phyloP scores from a whole-genome alignment of 1,140 invertebrate species.

The Mycetomoellerius zeteki region DNA sequence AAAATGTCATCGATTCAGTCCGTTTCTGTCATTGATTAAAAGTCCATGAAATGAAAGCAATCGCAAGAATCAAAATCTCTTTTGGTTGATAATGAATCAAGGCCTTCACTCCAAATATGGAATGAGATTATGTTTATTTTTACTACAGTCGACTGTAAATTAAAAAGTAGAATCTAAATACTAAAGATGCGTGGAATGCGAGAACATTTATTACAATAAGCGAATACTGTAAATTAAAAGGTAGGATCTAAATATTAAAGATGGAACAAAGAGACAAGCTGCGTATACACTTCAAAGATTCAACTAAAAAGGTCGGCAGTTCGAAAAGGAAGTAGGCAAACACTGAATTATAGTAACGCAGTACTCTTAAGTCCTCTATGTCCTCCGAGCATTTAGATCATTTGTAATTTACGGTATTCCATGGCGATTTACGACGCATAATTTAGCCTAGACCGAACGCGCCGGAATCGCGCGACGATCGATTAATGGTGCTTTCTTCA shows the following conservation, averaged over 20 bases:
- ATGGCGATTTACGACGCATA: slow-evolving; percentile 9
- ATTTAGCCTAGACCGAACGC: slow-evolving; percentile 20
- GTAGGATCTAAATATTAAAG: neutral
- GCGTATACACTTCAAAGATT: neutral
- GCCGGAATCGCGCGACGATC: slow-evolving; percentile 51
- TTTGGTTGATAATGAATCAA: neutral
- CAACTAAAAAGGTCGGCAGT: neutral
- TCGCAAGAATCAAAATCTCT: slow-evolving; percentile 17
- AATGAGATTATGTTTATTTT: neutral
- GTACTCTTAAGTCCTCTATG: neutral
- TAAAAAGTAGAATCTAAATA: slow-evolving; percentile 12
- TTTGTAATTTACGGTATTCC: slow-evolving; percentile 2
- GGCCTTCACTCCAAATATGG: neutral
- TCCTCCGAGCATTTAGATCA: neutral
- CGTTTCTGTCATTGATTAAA: slow-evolving; percentile 23
- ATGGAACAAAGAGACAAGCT: neutral
- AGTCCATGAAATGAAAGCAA: neutral
- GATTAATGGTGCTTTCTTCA: slow-evolving; percentile 56
- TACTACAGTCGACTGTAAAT: slow-evolving; percentile 21
- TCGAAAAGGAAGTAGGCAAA: neutral
- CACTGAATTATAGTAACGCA: neutral
- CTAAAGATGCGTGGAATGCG: slow-evolving; percentile 5
- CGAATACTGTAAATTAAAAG: slow-evolving; percentile 32
- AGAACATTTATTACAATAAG: slow-evolving; percentile 15
- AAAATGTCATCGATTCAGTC: neutral